Evolutionary conservation across 2,113 vertebrate species (phyloP).

Genomic region (Macrotus californicus): DNA sequence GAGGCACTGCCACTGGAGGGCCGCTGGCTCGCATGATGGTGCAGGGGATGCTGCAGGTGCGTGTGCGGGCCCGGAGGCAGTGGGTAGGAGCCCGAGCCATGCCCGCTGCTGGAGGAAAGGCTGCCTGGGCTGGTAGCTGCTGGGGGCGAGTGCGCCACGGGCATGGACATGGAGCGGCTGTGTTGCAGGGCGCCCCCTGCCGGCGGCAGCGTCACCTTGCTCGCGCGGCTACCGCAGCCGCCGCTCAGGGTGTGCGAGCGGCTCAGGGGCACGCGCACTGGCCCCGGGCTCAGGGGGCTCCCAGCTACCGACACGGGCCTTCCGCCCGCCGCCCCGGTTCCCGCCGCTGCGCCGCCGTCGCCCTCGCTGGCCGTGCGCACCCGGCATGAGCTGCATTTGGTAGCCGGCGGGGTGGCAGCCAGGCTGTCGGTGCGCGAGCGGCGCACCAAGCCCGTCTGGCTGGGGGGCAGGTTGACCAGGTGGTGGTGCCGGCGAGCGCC

Average conservation of each 20-base stretch:
- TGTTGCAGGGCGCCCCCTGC: conserved; percentile 83
- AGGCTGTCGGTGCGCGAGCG: conserved; percentile 86
- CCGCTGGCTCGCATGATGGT: conserved; percentile 82
- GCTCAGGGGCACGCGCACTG: conserved; percentile 85
- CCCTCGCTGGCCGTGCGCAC: conserved; percentile 91
- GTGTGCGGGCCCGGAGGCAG: conserved; percentile 73
- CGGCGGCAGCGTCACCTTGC: conserved; percentile 67
- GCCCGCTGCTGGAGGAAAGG: conserved; percentile 86
- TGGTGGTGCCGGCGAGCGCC: conserved; percentile 87
- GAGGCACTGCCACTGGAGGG: conserved; percentile 93
- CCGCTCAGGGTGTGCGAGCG: conserved; percentile 87
- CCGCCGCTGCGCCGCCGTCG: conserved; percentile 86
- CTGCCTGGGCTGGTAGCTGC: conserved; percentile 84
- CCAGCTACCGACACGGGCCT: conserved; percentile 85
- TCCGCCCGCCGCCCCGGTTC: conserved; percentile 78
- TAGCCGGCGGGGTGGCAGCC: conserved; percentile 75
- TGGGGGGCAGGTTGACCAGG: conserved; percentile 86
- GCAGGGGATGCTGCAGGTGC: conserved; percentile 70
- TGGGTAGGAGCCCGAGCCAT: conserved; percentile 84
- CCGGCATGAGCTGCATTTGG: conserved; percentile 83
- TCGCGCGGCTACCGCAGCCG: conserved; percentile 63
- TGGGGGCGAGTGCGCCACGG: conserved; percentile 88
- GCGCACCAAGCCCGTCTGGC: conserved; percentile 91
- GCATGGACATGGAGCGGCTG: conserved; percentile 94
- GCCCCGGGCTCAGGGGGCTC: conserved; percentile 90